A percentile compares a stretch with the other conserved stretches of the same genome.
These are phyloP conservation scores for Masticophis lateralis DNA, from an alignment of 2,797 vertebrate genomes.

Conservation along the genomic window DNA sequence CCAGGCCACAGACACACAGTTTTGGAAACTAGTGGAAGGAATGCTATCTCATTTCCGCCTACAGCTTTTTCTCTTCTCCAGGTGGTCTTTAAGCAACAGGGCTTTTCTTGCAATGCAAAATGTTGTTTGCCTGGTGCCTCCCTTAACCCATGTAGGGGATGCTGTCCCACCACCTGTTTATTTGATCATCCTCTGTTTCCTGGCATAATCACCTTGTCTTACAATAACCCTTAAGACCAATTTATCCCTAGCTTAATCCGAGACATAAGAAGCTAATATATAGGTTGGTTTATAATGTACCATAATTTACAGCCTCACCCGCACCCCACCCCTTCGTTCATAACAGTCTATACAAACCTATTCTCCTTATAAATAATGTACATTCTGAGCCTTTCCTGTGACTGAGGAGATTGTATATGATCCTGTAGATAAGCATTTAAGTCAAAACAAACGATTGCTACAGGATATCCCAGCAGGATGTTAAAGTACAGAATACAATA, in stretches of 20 bases:
- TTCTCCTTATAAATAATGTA: not conserved
- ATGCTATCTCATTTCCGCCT: not conserved
- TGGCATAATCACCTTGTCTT: not conserved
- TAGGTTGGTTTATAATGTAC: not conserved
- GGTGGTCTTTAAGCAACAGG: not conserved
- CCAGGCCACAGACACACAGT: not conserved
- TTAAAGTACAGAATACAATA: not conserved
- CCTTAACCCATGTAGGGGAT: not conserved
- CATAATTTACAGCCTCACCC: not conserved
- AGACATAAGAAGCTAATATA: not conserved
- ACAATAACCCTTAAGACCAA: not conserved
- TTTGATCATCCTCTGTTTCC: not conserved
- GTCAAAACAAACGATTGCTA: slow-evolving; percentile 4
- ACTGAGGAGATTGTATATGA: slow-evolving; percentile 6
- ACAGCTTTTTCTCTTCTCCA: not conserved
- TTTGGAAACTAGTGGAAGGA: not conserved
- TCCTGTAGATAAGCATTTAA: slow-evolving; percentile 13
- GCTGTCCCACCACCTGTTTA: not conserved
- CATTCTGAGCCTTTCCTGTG: slow-evolving; percentile 19
- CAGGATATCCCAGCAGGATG: slow-evolving; percentile 22
- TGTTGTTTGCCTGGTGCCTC: not conserved
- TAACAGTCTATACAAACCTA: not conserved
- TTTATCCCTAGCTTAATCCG: not conserved
- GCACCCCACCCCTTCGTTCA: not conserved
- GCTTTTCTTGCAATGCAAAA: not conserved